Evolutionary conservation across 2,797 vertebrate genomes (phyloP).

Genomic region (Eupleurogrammus muticus): DNA sequence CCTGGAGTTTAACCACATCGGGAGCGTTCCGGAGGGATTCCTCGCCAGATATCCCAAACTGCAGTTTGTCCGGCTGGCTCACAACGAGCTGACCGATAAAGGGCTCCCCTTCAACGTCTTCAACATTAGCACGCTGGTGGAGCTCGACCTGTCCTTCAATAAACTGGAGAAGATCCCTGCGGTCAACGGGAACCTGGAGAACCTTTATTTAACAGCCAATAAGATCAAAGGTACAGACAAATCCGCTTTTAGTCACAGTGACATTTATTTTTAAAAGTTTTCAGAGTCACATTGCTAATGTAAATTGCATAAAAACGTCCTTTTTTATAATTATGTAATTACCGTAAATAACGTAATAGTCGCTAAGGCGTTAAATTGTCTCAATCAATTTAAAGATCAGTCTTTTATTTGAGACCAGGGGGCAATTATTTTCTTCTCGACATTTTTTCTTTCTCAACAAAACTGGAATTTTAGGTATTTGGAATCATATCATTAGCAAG

Average conservation of each 20-base stretch:
- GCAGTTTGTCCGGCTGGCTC: constrained; percentile 91
- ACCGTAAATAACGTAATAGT: no score
- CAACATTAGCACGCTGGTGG: constrained; percentile 90
- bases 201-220: constrained; percentile 96
- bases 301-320: no score
- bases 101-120: constrained; percentile 91
- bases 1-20: constrained; percentile 91
- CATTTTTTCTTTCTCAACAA: no score
- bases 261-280: neutral
- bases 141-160: constrained; percentile 96
- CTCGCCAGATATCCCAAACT: constrained; percentile 84
- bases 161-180: constrained; percentile 91
- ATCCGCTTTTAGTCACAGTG: constrained; percentile 1
- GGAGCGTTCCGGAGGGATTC: constrained; percentile 86
- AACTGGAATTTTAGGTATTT: no score
- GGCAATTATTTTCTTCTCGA: no score
- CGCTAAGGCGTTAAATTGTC: no score
- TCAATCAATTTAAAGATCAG: no score
- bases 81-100: constrained; percentile 91
- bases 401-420: no score
- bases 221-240: constrained; percentile 91
- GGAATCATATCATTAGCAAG: no score
- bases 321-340: no score
- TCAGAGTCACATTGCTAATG: neutral
- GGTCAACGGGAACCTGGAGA: constrained; percentile 91